These are phyloP conservation scores for Hypselothyrea guttata DNA, from an alignment of 2,888 invertebrate genomes.

Conservation along the genomic window DNA sequence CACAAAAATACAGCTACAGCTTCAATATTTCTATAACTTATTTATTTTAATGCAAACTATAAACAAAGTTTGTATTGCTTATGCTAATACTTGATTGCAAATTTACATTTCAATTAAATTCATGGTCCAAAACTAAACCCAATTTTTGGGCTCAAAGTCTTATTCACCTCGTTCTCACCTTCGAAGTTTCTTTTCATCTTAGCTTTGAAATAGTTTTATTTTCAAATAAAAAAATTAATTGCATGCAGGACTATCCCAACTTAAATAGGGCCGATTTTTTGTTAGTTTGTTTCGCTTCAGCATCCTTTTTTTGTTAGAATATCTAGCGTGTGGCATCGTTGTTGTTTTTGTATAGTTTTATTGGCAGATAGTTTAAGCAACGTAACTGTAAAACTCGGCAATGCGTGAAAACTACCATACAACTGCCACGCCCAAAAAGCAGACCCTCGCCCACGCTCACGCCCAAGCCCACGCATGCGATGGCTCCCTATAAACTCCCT, in stretches of 20 bases:
- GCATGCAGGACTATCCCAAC: neutral
- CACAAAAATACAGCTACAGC: no score
- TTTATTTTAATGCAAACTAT: no score
- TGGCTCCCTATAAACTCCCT: constrained; percentile 45
- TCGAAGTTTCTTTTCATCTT: no score
- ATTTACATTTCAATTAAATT: no score
- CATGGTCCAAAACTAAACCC: no score
- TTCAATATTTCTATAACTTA: no score
- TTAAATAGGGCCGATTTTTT: no score
- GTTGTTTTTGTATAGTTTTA: constrained; percentile 44
- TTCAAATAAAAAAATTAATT: neutral
- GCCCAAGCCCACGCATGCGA: constrained; percentile 21
- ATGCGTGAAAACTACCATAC: constrained; percentile 67
- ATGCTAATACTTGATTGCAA: no score
- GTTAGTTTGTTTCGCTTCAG: neutral
- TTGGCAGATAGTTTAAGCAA: constrained; percentile 36
- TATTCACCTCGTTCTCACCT: no score
- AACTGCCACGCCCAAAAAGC: constrained; percentile 45
- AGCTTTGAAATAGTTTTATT: no score
- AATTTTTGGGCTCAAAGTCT: no score
- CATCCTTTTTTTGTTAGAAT: constrained; percentile 11
- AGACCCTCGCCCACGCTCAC: constrained; percentile 14
- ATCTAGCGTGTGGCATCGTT: constrained; percentile 25
- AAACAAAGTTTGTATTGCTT: no score
- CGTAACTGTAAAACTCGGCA: constrained; percentile 62